Conservation (phyloP, 2,113 vertebrate species). For the Pelmatolapia mariae region DNA sequence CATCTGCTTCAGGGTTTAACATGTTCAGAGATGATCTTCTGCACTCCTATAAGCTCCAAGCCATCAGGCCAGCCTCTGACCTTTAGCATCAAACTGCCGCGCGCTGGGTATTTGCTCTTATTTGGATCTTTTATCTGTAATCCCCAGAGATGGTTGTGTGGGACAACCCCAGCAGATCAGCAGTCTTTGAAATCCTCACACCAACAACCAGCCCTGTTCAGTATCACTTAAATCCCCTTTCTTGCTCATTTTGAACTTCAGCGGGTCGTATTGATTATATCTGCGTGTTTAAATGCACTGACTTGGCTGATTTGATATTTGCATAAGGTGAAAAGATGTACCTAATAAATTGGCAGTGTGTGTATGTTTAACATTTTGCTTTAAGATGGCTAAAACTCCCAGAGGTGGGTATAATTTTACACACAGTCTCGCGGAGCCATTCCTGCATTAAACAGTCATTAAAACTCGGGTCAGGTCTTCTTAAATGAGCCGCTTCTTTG, state of each 20-base stretch:
- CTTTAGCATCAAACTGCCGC: neutral
- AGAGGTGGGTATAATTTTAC: neutral
- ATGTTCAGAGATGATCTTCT: neutral
- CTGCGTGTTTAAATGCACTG: rapidly evolving
- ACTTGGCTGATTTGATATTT: neutral
- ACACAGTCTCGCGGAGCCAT: rapidly evolving
- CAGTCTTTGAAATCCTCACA: neutral
- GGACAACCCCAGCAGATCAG: neutral
- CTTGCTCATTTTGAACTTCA: neutral
- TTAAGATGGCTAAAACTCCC: neutral
- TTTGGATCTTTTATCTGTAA: neutral
- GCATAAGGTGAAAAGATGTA: neutral
- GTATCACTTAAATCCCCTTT: neutral
- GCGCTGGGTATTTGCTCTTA: neutral
- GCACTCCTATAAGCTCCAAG: neutral
- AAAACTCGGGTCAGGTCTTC: neutral
- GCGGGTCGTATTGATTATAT: rapidly evolving
- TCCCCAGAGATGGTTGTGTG: neutral
- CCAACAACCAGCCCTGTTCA: neutral
- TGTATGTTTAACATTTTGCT: neutral
- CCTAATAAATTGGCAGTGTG: neutral
- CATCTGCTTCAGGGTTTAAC: neutral
- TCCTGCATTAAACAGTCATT: neutral
- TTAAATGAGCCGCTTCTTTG: neutral
- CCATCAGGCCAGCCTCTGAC: neutral